Evolutionary conservation across 2,888 invertebrate species (phyloP).

Genomic region (Phlogophora meticulosa): DNA sequence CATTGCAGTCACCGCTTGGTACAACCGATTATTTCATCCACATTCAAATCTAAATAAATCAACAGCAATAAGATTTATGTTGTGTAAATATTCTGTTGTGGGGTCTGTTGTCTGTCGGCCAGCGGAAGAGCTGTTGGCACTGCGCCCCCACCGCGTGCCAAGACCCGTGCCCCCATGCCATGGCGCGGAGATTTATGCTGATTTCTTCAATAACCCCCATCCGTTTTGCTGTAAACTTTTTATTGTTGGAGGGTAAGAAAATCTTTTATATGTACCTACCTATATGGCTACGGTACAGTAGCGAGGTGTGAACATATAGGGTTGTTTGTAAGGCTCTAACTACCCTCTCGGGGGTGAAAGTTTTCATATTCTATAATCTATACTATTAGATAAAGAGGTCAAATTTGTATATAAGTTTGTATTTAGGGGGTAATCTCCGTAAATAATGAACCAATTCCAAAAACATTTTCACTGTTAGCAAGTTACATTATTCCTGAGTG

Average conservation of each 20-base stretch:
- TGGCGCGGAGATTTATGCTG: constrained; percentile 66
- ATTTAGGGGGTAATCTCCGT: too few relatives aligned
- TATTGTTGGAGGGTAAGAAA: constrained; percentile 17
- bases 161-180: constrained; percentile 45
- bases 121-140: constrained; percentile 65
- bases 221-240: constrained; percentile 39
- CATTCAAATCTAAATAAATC: constrained; percentile 42
- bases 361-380: too few relatives aligned
- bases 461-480: too few relatives aligned
- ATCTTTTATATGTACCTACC: background rate
- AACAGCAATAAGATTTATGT: constrained; percentile 53
- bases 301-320: too few relatives aligned
- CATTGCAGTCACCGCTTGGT: background rate
- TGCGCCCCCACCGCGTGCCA: constrained; percentile 59
- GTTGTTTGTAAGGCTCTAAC: too few relatives aligned
- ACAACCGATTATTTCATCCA: constrained; percentile 10
- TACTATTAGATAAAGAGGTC: too few relatives aligned
- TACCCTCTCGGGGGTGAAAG: too few relatives aligned
- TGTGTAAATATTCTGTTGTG: constrained; percentile 47
- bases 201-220: constrained; percentile 65
- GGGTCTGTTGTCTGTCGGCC: constrained; percentile 50
- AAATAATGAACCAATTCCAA: too few relatives aligned
- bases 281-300: too few relatives aligned
- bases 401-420: too few relatives aligned
- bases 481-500: too few relatives aligned